Base-by-base conservation (phyloP, 2,888 invertebrate species). In the Cheilosia scutellata region DNA sequence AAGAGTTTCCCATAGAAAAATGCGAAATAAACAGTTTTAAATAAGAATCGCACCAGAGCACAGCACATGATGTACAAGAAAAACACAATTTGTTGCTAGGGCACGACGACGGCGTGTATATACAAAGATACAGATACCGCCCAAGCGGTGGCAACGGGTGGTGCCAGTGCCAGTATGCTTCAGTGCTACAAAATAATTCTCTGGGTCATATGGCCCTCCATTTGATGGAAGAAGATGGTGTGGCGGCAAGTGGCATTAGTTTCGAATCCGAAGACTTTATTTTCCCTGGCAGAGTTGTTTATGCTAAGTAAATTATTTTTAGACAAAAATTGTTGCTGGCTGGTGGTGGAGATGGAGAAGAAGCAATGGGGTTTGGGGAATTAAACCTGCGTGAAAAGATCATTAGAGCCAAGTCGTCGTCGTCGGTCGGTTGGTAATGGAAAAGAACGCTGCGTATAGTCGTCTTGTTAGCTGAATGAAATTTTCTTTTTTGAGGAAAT, bases 11-110 rank as follows among this genome's bases (percentile, higher is more conserved):
- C 51, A 65, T 13, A 71, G 51, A 79, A 70, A 76, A 74, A 62
- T 72, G 71, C 65, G 79, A 71, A 65, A 76, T 75, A 84, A 71
- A 84, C 78, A 70, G 65, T 84, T 79, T 84, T 75, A 65, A 84
- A 74, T 65, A 83, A 78, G 74, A 74, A 63, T 16, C 47, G 68
- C 83, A 84, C 16, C 78, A 27, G 63, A 78, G 63, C 63, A 11
- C 44, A 83, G 63, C 51, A 63, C 49, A 70, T 70, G 72, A n/a
- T 57, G 42, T 29, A 60, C 53, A 42, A 27, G 42, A 58, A 63
- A 58, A 58, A 44, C 16, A 76, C 16, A 76, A 60, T 47, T 82
- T 53, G 20, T 51, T 57, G 66, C 63, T 55, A 74, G 74, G 68
- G 66, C 63, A 40, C 40, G 62, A 20, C 25, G 27, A 13, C 11